Base-by-base conservation (phyloP, 2,797 vertebrate genomes). In the Diplodus sargus region DNA sequence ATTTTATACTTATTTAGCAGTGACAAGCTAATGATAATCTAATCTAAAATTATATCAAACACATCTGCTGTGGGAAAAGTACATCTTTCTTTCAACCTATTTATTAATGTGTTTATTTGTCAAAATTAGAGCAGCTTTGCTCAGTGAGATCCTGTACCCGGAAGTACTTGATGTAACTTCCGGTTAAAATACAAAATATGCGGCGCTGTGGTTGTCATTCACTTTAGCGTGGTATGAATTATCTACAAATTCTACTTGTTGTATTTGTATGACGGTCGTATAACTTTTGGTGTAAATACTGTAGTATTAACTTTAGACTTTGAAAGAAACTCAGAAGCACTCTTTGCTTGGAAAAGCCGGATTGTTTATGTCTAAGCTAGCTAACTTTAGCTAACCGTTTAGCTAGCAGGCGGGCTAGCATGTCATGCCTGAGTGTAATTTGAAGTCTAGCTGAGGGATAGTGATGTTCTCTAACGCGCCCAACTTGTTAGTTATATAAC, bases 141-240 rank as follows among this genome's bases (percentile, higher is more conserved):
- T 5, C 7, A 16, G 28, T 51, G 17, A n/a, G 28, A n/a, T 3
- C 20, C 43, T 20, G 60, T 0, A 3, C 45, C 59, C 54, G 87
- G 93, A 91, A 86, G 42, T 79, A 1, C 4, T 51, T 1, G 0
- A 0, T 3, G 0, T 1, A 16, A 9, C 73, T 88, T 93, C 92
- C 93, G 89, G 80, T 63, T 76, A 18, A 82, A 90, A 84, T 93
- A 92, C 87, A 76, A 94, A 91, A 5, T 20, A 91, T 92, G 89
- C 86, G 89, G 86, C 90, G 87, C 73, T 65, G 82, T 73, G 5
- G 68, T 72, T 82, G 77, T 83, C 77, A 82, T 76, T 85, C 70
- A 72, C 78, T 79, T 56, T 16, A 89, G 71, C 89, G 91, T 90
- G 92, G 92, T 93, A 91, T 71, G 89, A 80, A 68, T 49, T 51